Evolutionary conservation across 2,888 invertebrate species (phyloP).

Genomic region (Tenthredo amoena): DNA sequence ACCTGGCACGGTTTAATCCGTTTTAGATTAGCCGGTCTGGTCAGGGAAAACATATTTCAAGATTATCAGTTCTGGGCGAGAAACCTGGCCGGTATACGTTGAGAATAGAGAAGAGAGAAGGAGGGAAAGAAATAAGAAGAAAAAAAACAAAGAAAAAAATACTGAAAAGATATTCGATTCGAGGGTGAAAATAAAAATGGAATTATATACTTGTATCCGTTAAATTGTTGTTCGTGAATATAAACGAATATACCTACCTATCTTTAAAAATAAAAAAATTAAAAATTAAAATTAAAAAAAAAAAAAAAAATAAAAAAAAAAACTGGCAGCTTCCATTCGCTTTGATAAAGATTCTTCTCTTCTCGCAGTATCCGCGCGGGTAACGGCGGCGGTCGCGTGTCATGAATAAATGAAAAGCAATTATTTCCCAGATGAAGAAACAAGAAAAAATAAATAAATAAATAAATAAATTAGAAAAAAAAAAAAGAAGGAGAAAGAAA

Average conservation of each 20-base stretch:
- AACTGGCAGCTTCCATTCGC: neutral
- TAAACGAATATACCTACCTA: too few relatives aligned
- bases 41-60: constrained; percentile 30
- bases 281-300: neutral
- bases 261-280: neutral
- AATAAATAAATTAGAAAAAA: neutral
- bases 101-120: constrained; percentile 40
- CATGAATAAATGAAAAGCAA: constrained; percentile 9
- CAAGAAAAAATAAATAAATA: neutral
- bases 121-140: constrained; percentile 20
- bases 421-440: neutral
- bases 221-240: neutral
- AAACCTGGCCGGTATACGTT: neutral
- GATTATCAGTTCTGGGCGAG: neutral
- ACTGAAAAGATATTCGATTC: neutral
- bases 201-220: neutral
- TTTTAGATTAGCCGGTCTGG: constrained; percentile 47
- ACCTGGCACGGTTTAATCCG: constrained; percentile 38
- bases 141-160: neutral
- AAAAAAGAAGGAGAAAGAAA: neutral
- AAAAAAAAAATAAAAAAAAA: neutral
- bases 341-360: neutral
- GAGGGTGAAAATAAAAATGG: neutral
- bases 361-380: too few relatives aligned
- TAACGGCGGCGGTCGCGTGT: neutral